Conservation (phyloP, 2,113 vertebrate genomes). For the Lophotis ruficrista region DNA sequence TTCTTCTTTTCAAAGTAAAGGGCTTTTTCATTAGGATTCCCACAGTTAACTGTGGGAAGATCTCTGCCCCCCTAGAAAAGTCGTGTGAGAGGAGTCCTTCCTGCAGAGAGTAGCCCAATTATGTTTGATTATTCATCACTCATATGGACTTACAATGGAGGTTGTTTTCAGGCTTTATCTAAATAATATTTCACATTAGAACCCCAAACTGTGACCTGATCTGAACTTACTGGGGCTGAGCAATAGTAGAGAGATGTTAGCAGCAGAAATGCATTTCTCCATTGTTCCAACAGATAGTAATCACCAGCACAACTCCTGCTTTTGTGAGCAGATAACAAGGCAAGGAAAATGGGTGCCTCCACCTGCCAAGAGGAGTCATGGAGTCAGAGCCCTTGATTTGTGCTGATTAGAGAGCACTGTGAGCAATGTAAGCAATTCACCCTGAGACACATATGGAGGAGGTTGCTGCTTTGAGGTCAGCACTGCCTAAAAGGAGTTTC, state of each 20-base stretch:
- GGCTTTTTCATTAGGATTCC: background rate
- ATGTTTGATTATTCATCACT: background rate
- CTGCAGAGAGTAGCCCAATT: background rate
- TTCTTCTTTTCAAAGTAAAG: constrained; percentile 8
- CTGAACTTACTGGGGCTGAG: background rate
- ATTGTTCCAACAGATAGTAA: background rate
- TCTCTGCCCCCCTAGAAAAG: background rate
- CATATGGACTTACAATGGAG: background rate
- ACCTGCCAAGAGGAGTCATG: background rate
- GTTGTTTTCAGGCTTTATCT: background rate
- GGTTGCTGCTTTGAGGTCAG: background rate
- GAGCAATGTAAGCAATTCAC: background rate
- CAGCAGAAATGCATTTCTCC: background rate
- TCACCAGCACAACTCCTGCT: background rate
- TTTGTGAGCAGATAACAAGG: background rate
- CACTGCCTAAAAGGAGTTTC: background rate
- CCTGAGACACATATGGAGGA: background rate
- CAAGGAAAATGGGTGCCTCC: background rate
- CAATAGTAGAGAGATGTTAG: background rate
- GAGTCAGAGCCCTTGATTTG: background rate
- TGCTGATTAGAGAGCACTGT: background rate
- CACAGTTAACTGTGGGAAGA: constrained; percentile 14
- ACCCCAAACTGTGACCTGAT: background rate
- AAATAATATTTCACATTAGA: background rate
- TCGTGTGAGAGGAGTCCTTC: background rate